phyloP scores from a whole-genome alignment of 2,888 invertebrate genomes.

The Sympetrum striolatum region DNA sequence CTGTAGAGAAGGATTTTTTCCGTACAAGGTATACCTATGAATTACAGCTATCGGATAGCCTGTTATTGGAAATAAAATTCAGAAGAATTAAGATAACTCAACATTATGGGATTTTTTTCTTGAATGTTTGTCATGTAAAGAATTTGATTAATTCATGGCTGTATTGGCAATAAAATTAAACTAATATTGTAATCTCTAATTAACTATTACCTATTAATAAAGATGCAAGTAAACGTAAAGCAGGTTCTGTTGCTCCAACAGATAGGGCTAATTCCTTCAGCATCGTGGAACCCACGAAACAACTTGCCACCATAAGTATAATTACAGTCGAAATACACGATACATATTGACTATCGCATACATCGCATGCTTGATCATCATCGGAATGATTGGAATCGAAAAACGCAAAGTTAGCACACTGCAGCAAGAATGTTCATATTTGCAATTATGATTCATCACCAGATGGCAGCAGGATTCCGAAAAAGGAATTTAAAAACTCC shows the following conservation, averaged over 20 bases:
- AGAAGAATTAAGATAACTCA: too few relatives aligned
- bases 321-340: background rate
- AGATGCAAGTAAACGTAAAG: conserved; percentile 69
- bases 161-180: conserved; percentile 27
- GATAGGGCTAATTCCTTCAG: conserved; percentile 57
- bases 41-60: conserved; percentile 76
- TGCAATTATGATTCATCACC: too few relatives aligned
- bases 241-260: conserved; percentile 70
- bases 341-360: background rate
- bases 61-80: conserved; percentile 58
- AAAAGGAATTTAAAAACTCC: too few relatives aligned
- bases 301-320: background rate
- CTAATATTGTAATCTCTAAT: background rate
- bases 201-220: conserved; percentile 67
- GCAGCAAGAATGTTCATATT: too few relatives aligned
- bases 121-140: too few relatives aligned
- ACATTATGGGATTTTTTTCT: too few relatives aligned
- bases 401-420: background rate
- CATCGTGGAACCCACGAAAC: background rate
- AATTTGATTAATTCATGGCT: background rate
- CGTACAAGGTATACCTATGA: conserved; percentile 68
- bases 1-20: conserved; percentile 65
- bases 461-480: too few relatives aligned
- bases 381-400: background rate
- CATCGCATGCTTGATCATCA: background rate